Evolutionary conservation across 2,797 vertebrate genomes (phyloP), one percentile per base, ranked within the genome.

Genomic region (Tarsius wallacei): DNA sequence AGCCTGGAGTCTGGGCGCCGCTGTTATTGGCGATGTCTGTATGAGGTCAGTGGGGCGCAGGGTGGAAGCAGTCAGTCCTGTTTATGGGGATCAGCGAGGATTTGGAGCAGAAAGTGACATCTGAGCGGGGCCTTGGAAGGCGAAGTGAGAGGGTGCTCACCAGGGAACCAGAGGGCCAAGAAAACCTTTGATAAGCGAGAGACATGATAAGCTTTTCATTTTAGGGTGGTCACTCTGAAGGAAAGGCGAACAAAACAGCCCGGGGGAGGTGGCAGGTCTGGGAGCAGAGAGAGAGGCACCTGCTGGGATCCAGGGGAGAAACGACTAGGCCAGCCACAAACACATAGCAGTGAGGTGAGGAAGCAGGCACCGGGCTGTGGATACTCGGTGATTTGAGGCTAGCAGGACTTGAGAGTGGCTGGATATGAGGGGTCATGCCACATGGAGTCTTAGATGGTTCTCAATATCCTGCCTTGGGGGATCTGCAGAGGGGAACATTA

Each of bases 311-410:
- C 51, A 15, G 7, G 28, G 70, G 63, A 49, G 53, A 81, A 61
- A 28, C 3, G 63, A 7, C 51, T 53, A 63, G 33, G 49, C 22
- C 68, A 42, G 47, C 47, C 15, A 47, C 77, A 22, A 49, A 66
- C 7, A 4, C 2, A 0, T 33, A 73, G 33, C 3, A 0, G 13
- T 24, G 22, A 5, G 42, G 1, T 13, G 36, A 74, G 26, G 73
- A 83, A 51, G 17, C 24, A 3, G 4, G 10, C 24, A 1, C 0
- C 0, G 2, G 2, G 24, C 36, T 6, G 0, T 17, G 36, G 86
- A 33, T 15, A 24, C 71, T 33, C 15, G n/a, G 15, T 13, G 21
- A 55, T 33, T 9, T 64, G 57, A 91, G 22, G 17, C 19, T 53
- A 61, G 42, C 19, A 7, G 77, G 59, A 53, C 33, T 17, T 33